Percentiles rank a stretch among this genome's conserved stretches.
Evolutionary conservation across 2,888 invertebrate species (phyloP).

Genomic region (Lacanobia wlatinum): DNA sequence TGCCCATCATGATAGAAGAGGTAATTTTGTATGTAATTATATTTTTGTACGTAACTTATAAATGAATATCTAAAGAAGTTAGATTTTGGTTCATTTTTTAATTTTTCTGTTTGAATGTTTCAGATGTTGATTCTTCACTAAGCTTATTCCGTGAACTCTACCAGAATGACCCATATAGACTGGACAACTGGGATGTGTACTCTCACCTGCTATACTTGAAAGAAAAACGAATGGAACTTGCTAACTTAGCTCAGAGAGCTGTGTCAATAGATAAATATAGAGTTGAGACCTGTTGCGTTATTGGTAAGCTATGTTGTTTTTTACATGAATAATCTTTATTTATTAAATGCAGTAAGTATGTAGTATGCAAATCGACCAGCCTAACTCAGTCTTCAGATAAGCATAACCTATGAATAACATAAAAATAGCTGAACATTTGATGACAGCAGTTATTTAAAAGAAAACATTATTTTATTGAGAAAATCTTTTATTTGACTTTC

Average conservation of each 20-base stretch:
- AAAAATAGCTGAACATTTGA: not conserved
- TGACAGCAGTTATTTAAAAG: not conserved
- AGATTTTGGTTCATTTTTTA: not conserved
- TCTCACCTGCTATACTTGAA: conserved; percentile 99
- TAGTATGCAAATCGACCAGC: not conserved
- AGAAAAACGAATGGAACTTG: conserved; percentile 97
- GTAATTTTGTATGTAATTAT: conserved; percentile 81
- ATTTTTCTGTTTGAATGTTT: conserved; percentile 63
- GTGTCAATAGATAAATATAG: conserved; percentile 98
- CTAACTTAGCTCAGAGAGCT: conserved; percentile 97
- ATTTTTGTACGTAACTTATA: too few species aligned
- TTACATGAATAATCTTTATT: too few species aligned
- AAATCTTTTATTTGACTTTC: conserved; percentile 61
- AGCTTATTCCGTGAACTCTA: conserved; percentile 95
- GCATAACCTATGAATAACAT: not conserved
- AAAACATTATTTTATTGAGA: too few species aligned
- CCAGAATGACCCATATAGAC: conserved; percentile 96
- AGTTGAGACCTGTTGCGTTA: conserved; percentile 99
- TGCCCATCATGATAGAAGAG: conserved; percentile 97
- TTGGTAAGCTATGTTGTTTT: conserved; percentile 91
- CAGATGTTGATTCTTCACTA: conserved; percentile 97
- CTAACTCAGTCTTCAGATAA: too few species aligned
- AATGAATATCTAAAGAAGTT: too few species aligned
- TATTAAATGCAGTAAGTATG: too few species aligned
- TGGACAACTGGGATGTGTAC: conserved; percentile 99